Evolutionary conservation across 2,113 vertebrate genomes (phyloP).

Genomic region (Motacilla alba): DNA sequence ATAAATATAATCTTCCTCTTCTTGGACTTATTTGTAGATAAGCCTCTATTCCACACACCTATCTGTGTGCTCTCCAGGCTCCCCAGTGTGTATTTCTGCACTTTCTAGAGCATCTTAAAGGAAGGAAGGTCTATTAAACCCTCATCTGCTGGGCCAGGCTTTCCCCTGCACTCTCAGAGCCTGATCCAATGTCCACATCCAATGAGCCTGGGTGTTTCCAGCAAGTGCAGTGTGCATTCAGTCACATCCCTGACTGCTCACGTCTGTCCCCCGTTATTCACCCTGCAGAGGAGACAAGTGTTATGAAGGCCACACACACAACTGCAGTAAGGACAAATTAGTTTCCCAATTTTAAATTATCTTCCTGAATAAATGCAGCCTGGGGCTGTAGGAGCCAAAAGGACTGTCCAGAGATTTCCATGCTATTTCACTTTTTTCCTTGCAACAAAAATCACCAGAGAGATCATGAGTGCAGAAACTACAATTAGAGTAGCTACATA

Average conservation of each 20-base stretch:
- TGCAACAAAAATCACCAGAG: not conserved
- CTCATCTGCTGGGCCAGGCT: not conserved
- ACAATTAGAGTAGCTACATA: not conserved
- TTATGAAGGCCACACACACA: not conserved
- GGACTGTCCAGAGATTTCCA: not conserved
- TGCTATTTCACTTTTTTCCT: not conserved
- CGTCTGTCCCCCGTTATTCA: not conserved
- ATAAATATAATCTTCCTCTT: slow-evolving; percentile 42
- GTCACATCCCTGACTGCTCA: not conserved
- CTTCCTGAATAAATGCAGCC: not conserved
- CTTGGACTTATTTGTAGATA: slow-evolving; percentile 44
- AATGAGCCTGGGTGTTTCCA: not conserved
- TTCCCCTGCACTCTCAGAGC: not conserved
- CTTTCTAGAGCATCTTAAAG: not conserved
- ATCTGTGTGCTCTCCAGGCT: not conserved
- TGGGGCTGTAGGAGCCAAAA: not conserved
- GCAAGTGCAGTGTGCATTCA: not conserved
- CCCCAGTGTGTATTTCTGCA: not conserved
- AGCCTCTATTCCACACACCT: not conserved
- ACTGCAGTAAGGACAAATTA: not conserved
- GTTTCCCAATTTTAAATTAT: not conserved
- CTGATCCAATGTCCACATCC: not conserved
- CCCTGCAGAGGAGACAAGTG: not conserved
- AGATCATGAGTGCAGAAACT: not conserved
- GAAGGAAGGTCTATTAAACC: not conserved